Evolutionary conservation across 2,113 vertebrate species (phyloP), one percentile per base, ranked within the genome.

Genomic region (Pholis gunnellus): DNA sequence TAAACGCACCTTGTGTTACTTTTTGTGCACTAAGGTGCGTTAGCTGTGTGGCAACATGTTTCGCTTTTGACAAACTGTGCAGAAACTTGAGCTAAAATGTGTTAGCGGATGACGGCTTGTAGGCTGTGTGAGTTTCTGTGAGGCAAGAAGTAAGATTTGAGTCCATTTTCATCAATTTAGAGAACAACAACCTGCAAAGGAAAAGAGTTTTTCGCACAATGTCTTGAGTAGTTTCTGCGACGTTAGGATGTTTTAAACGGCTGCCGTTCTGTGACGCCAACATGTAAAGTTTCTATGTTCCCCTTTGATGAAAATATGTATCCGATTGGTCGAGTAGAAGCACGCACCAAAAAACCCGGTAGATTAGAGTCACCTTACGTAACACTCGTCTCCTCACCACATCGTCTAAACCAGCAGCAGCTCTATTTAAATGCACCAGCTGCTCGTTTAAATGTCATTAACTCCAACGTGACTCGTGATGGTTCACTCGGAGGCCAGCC

Each of bases 391-490:
- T 57, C 20, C 18, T 56, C 50, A 9, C 13, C 8, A 17, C 4
- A 20, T 36, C n/a, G 34, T 66, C 13, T n/a, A 2, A 50, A 65
- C 46, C 61, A 9, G 67, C 88, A 59, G 65, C 64, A 36, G 77
- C 17, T 75, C 40, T 25, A 20, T 57, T 18, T 71, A 5, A 86
- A 79, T 20, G 34, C 81, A 64, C 76, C 54, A 25, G 79, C 81
- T 77, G 69, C 81, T 79, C 67, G 86, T 84, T 81, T 78, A 59
- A 78, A 88, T 63, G 68, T 63, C 71, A 79, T 84, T 83, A 83
- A 71, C 82, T 83, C 74, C 36, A 20, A 20, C 18, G 22, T 82
- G 85, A 88, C 72, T 82, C 84, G 72, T 20, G 20, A 54, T 14
- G 75, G 71, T 0, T 84, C 46, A 1, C 5, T 71, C 38, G 0